Conservation (phyloP, 2,888 invertebrate species). For the Copidosoma aretas region DNA sequence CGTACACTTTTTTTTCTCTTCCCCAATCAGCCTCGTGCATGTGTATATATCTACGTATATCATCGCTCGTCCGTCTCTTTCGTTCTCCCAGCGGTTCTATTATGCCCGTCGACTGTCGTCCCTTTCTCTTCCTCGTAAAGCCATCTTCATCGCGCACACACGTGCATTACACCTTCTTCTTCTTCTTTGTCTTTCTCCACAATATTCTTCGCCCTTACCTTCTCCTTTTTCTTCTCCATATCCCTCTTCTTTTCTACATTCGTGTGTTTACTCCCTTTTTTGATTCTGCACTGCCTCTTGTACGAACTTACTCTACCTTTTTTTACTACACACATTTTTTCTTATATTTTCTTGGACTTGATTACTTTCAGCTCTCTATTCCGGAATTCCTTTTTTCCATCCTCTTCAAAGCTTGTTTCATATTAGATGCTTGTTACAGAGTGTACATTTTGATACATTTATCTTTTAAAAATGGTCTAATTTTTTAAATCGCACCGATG, state of each 20-base stretch:
- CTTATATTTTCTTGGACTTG: no score
- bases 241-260: constrained; percentile 1
- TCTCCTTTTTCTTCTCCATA: not conserved
- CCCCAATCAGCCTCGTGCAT: constrained; percentile 8
- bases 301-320: no score
- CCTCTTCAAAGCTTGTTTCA: no score
- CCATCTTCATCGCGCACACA: not conserved
- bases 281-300: not conserved
- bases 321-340: no score
- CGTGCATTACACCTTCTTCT: constrained; percentile 2
- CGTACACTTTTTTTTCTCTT: constrained; percentile 1
- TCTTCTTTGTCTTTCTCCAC: not conserved
- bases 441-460: no score
- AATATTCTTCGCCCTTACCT: constrained; percentile 4
- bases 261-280: not conserved
- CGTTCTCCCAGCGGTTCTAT: not conserved
- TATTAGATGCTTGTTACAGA: no score
- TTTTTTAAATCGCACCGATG: no score
- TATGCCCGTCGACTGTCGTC: not conserved
- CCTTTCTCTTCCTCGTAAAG: not conserved
- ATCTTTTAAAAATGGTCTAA: no score
- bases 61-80: not conserved
- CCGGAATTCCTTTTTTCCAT: no score
- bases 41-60: constrained; percentile 9
- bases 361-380: no score